Base-by-base conservation (phyloP, 2,113 vertebrate genomes). In the Rhinolophus sinicus region DNA sequence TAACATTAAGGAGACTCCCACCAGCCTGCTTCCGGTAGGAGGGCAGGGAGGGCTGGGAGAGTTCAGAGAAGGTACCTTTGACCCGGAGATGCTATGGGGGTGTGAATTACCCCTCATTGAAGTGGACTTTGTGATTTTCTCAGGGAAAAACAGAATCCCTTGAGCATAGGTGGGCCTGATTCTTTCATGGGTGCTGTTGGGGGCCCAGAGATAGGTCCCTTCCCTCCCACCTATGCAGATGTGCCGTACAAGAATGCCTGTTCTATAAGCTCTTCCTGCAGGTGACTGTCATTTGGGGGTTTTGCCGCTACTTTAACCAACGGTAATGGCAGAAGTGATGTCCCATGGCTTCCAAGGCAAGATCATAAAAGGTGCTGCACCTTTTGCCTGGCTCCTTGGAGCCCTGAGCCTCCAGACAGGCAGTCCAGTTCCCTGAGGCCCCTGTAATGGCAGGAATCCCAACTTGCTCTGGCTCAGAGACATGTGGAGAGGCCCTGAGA, bases 301-400 rank as follows among this genome's bases (percentile, higher is more conserved):
- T 24, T 65, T 35, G 65, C 19, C 19, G 28, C 40, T 52, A 19
- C 28, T 78, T 84, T 47, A 64, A 47, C 30, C 72, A n/a, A 26
- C 58, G 64, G 8, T 15, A 5, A 15, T 0, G 14, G 38, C 26
- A 67, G 19, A 10, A 35, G 4, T 19, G 24, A 44, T 3, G 52
- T n/a, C 38, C 2, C 0, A 4, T 2, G 1, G 19, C 24, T 70
- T 30, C 95, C 21, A 9, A 22, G 28, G 30, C 5, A 1, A 50
- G 35, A 35, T 56, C 38, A n/a, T 4, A 11, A 65, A 64, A 30
- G 80, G 16, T 8, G 16, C n/a, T 13, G 2, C 2, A 10, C 12
- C 28, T 3, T 44, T 47, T 52, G 40, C 26, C 8, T 13, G 12
- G 26, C 38, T 38, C 13, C 30, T 35, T 30, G 44, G 38, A 65